phyloP scores from a whole-genome alignment of 2,888 invertebrate species.

The Amblyjoppa proteus region DNA sequence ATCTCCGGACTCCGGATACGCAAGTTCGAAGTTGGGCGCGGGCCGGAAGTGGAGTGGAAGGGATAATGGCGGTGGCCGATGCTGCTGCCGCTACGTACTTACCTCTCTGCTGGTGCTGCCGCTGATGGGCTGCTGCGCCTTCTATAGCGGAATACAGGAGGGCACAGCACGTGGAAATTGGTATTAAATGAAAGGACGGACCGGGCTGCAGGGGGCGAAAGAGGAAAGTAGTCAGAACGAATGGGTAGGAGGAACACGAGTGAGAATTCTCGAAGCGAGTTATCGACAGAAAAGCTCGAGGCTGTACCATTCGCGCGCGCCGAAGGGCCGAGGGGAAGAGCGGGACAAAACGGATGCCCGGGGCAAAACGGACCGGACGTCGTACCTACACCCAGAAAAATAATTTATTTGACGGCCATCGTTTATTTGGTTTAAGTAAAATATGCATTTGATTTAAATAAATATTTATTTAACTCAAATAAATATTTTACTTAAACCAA shows the following conservation, averaged over 20 bases:
- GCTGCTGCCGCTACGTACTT: constrained; percentile 9
- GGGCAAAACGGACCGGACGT: no score
- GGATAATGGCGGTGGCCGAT: constrained; percentile 34
- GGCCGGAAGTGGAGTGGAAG: constrained; percentile 8
- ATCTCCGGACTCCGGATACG: constrained; percentile 43
- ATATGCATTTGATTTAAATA: no score
- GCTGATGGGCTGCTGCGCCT: background rate
- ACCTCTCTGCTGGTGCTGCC: background rate
- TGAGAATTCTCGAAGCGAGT: constrained; percentile 33
- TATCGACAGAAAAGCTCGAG: constrained; percentile 46
- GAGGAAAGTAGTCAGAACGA: constrained; percentile 12
- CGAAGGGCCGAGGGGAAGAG: background rate
- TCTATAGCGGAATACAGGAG: background rate
- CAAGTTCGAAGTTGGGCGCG: constrained; percentile 27
- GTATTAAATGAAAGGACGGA: constrained; percentile 38
- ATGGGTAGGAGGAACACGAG: constrained; percentile 12
- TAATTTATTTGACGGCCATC: no score
- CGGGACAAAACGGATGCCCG: no score
- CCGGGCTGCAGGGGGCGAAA: constrained; percentile 6
- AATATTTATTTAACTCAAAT: no score
- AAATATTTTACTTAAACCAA: no score
- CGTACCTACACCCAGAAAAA: no score
- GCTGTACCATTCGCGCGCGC: constrained; percentile 9
- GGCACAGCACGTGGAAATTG: constrained; percentile 29
- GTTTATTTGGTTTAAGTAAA: no score